These are phyloP conservation scores for Drosophila neotestacea DNA, from an alignment of 2,888 invertebrate species.

Conservation along the genomic window DNA sequence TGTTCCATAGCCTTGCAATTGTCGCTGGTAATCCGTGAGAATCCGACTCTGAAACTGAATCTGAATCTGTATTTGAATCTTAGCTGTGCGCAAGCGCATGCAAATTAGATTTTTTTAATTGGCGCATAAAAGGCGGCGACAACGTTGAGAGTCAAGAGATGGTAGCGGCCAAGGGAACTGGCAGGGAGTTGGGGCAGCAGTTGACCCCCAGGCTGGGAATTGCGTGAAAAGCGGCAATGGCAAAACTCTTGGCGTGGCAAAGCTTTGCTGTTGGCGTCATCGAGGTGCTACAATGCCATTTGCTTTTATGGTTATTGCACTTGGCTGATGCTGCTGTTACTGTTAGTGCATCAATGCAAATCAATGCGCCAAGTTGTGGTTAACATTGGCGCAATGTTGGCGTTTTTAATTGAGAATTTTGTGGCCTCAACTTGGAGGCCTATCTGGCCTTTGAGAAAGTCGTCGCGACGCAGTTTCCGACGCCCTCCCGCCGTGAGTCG, in stretches of 20 bases:
- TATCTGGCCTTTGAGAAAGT: slow-evolving; percentile 31
- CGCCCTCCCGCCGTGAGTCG: slow-evolving; percentile 57
- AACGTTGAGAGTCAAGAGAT: slow-evolving; percentile 37
- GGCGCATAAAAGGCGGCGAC: slow-evolving; percentile 71
- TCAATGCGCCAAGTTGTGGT: slow-evolving; percentile 67
- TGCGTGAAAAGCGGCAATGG: slow-evolving; percentile 59
- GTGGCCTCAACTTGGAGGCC: slow-evolving; percentile 23
- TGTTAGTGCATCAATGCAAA: slow-evolving; percentile 72
- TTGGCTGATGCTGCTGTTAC: slow-evolving; percentile 37
- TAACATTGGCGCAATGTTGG: slow-evolving; percentile 69
- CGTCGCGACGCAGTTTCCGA: slow-evolving; percentile 45
- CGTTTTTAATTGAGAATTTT: slow-evolving; percentile 73
- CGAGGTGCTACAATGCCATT: slow-evolving; percentile 77
- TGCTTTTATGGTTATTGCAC: slow-evolving; percentile 77
- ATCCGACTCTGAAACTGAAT: slow-evolving; percentile 39
- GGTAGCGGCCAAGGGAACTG: slow-evolving; percentile 25
- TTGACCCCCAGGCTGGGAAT: slow-evolving; percentile 52
- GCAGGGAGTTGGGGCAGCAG: slow-evolving; percentile 13
- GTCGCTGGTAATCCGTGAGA: slow-evolving; percentile 54
- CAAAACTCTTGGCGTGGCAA: slow-evolving; percentile 23
- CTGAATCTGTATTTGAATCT: slow-evolving; percentile 21
- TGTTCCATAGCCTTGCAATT: slow-evolving; percentile 23
- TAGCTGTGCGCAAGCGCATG: slow-evolving; percentile 55
- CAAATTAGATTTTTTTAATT: slow-evolving; percentile 81
- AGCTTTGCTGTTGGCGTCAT: slow-evolving; percentile 58